Evolutionary conservation across 2,113 vertebrate species (phyloP).

Genomic region (Scomber colias): DNA sequence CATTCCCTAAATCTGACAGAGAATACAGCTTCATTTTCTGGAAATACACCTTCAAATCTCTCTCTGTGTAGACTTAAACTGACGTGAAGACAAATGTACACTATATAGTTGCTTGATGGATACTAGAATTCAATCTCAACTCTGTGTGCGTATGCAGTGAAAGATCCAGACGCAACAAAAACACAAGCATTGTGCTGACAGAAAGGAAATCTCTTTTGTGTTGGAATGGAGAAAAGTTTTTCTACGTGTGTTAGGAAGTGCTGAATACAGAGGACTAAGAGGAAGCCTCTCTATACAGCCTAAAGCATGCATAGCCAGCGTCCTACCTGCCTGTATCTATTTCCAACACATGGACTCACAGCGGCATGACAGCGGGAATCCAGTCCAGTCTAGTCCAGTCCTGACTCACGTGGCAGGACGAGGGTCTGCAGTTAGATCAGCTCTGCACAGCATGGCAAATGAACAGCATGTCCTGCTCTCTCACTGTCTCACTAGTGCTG

Average conservation of each 20-base stretch:
- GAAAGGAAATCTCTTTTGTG: slow-evolving; percentile 59
- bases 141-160: slow-evolving; percentile 22
- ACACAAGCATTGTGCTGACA: slow-evolving; percentile 62
- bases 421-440: slow-evolving; percentile 20
- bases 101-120: slow-evolving; percentile 36
- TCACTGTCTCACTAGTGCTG: slow-evolving; percentile 19
- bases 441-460: slow-evolving; percentile 39
- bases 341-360: slow-evolving; percentile 47
- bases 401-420: slow-evolving; percentile 27
- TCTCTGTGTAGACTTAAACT: slow-evolving; percentile 24
- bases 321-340: slow-evolving; percentile 60
- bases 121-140: slow-evolving; percentile 52
- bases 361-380: slow-evolving; percentile 26
- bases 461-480: slow-evolving; percentile 17
- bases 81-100: slow-evolving; percentile 33
- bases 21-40: slow-evolving; percentile 33
- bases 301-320: slow-evolving; percentile 33
- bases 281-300: slow-evolving; percentile 35
- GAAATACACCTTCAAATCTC: background rate
- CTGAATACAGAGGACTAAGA: slow-evolving; percentile 59
- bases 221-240: slow-evolving; percentile 62
- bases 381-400: slow-evolving; percentile 44
- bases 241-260: slow-evolving; percentile 55
- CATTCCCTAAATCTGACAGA: slow-evolving; percentile 30
- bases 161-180: slow-evolving; percentile 50